Base-by-base conservation (phyloP, 2,888 invertebrate genomes). In the Lasioglossum malachurum region DNA sequence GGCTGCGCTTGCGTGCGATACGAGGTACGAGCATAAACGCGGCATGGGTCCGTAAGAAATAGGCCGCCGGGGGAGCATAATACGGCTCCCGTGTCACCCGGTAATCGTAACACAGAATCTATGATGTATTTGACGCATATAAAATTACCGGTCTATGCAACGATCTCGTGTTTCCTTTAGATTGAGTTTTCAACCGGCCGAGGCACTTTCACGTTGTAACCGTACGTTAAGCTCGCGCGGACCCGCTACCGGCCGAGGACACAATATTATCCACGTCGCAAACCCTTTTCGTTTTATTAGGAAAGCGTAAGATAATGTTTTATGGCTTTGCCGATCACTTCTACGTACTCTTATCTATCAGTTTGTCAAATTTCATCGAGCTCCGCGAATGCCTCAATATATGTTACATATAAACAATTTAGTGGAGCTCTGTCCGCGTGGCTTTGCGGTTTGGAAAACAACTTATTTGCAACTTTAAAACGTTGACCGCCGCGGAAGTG, bases 1-100 rank as follows among this genome's bases (percentile, higher is more conserved):
- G 86, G 83, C 86, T 86, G 82, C 83, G 79, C 80, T 87, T 78
- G 80, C 87, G 87, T 83, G 81, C 75, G 85, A 85, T 76, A 80
- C 19, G 71, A 12, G 7, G 7, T 74, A 80, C 27, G 71, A 23
- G 8, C 23, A 23, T 23, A 23, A 53, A 23, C 64, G 72, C 82
- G 71, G 80, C 82, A 72, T 49, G 84, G 86, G 57, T 84, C 75
- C 80, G 78, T 44, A 75, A 76, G 78, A 87, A 87, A 87, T 78
- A 78, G 80, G 87, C 71, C 84, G 83, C 73, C 23, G 19, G 78
- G 69, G 71, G 67, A 73, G 77, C 78, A 83, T 80, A 73, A 84
- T 64, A 78, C 80, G 87, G 76, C 83, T 84, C 73, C 73, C 53
- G 84, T 78, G 87, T 84, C 87, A 74, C 81, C 81, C 57, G 57